phyloP scores from a whole-genome alignment of 2,797 vertebrate genomes.

The Scomberomorus guttatus region DNA sequence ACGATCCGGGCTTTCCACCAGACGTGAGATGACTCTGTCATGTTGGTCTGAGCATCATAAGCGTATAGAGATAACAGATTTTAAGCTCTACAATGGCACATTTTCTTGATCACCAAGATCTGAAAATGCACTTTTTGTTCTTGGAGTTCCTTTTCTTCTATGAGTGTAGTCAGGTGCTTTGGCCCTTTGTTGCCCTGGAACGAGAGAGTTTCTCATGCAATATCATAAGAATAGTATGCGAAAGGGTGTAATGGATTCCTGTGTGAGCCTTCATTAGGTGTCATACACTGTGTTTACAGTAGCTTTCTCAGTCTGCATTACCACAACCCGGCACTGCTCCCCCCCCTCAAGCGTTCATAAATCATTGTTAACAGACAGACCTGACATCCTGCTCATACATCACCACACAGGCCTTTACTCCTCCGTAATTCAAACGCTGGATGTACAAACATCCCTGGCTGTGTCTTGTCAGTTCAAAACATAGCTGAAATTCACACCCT shows the following conservation, averaged over 20 bases:
- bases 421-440: constrained; percentile 74
- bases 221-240: constrained; percentile 69
- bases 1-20: constrained; percentile 57
- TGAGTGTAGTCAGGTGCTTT: constrained; percentile 26
- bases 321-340: constrained; percentile 50
- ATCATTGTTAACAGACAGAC: constrained; percentile 85
- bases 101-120: constrained; percentile 13
- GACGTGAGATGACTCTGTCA: constrained; percentile 36
- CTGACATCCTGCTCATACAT: constrained; percentile 81
- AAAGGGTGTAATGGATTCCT: constrained; percentile 74
- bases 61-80: constrained; percentile 28
- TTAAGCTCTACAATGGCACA: constrained; percentile 4
- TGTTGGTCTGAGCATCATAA: constrained; percentile 40
- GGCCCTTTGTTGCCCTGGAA: constrained; percentile 43
- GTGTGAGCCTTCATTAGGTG: constrained; percentile 73
- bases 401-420: constrained; percentile 75
- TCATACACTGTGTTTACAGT: constrained; percentile 81
- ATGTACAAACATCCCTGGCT: constrained; percentile 78
- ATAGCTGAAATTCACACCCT: constrained; percentile 78
- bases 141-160: constrained; percentile 12
- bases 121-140: neutral
- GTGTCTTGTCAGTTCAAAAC: constrained; percentile 74
- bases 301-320: constrained; percentile 74
- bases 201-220: constrained; percentile 53
- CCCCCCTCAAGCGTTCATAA: constrained; percentile 80